These are phyloP conservation scores for Cyprinodon tularosa DNA, from an alignment of 2,113 vertebrate species.

Conservation along the genomic window DNA sequence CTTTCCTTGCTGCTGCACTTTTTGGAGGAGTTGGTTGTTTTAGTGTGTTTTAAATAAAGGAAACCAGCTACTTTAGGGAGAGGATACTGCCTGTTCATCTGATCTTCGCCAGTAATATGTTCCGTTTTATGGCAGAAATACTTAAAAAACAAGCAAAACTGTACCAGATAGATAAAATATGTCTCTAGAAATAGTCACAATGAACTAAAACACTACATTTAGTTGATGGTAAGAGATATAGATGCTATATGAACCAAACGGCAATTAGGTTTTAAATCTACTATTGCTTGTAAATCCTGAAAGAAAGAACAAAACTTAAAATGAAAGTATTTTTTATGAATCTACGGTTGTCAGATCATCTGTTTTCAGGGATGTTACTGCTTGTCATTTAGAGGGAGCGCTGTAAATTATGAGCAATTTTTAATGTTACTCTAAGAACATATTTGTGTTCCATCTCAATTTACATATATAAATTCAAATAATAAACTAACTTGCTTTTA, in stretches of 20 bases:
- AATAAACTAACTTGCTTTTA: not conserved
- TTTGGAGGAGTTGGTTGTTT: constrained; percentile 37
- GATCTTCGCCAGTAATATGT: constrained; percentile 11
- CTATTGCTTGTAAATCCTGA: not conserved
- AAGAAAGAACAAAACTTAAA: no score
- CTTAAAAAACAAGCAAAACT: not conserved
- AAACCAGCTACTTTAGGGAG: constrained; percentile 36
- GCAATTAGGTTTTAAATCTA: not conserved
- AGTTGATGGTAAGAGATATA: not conserved
- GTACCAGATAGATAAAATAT: not conserved
- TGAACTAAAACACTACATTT: not conserved
- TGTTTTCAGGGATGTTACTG: not conserved
- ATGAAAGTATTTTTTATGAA: not conserved
- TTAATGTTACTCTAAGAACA: not conserved
- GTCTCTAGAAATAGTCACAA: not conserved
- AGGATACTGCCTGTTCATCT: constrained; percentile 20
- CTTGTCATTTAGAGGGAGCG: not conserved
- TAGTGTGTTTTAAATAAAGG: constrained; percentile 21
- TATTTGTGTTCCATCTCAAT: not conserved
- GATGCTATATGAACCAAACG: not conserved
- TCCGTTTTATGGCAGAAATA: not conserved
- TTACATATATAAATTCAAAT: not conserved
- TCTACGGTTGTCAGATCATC: not conserved
- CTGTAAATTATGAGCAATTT: not conserved
- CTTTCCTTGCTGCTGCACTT: constrained; percentile 32